Conservation (phyloP, 2,888 invertebrate genomes). For the Eupithecia subumbrata region DNA sequence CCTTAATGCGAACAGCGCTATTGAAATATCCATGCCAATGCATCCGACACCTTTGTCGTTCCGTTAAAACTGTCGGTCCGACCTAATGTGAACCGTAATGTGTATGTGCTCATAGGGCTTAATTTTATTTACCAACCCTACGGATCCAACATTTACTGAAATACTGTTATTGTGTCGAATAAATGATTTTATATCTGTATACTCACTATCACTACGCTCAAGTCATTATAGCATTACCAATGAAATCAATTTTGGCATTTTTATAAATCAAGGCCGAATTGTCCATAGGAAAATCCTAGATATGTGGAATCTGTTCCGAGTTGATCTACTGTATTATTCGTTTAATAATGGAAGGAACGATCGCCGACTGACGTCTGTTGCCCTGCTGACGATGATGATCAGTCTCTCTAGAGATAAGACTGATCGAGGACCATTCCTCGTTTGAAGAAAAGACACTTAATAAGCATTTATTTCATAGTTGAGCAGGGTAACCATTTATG, state of each 20-base stretch:
- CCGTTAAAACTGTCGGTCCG: neutral
- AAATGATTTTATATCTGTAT: no score
- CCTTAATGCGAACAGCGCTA: neutral
- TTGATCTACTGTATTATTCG: neutral
- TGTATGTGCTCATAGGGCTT: neutral
- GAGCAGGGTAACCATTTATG: neutral
- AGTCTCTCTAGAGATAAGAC: neutral
- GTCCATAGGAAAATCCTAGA: neutral
- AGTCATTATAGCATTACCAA: neutral
- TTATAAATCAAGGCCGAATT: neutral
- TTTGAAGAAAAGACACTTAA: neutral
- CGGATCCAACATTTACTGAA: no score
- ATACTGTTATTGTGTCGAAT: no score
- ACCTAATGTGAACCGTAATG: neutral
- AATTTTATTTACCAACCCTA: no score
- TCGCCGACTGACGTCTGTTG: neutral
- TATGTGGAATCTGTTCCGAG: neutral
- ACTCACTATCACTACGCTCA: neutral
- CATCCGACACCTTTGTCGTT: neutral
- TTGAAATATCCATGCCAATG: neutral
- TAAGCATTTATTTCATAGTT: neutral
- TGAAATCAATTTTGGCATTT: constrained; percentile 5
- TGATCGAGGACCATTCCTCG: no score
- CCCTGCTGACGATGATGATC: neutral
- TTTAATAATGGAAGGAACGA: neutral